phyloP scores from a whole-genome alignment of 1,140 invertebrate genomes.

The Leucophenga varia region DNA sequence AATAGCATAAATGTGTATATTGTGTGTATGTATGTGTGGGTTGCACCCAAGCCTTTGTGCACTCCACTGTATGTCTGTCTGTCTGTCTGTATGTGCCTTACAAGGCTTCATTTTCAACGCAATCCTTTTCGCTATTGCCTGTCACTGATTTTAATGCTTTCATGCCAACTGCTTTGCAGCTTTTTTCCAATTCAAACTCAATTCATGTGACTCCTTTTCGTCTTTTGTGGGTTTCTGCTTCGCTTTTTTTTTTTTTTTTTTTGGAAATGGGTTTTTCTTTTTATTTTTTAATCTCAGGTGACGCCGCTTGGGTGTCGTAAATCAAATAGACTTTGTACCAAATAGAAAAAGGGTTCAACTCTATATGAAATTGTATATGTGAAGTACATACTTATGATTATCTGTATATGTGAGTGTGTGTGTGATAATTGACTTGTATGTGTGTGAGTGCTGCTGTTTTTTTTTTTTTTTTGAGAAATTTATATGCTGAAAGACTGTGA shows the following conservation, averaged over 20 bases:
- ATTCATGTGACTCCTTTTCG: slow-evolving; percentile 39
- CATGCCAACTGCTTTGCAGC: too few species aligned
- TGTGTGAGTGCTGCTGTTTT: slow-evolving; percentile 17
- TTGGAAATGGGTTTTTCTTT: slow-evolving; percentile 44
- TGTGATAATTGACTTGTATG: slow-evolving; percentile 50
- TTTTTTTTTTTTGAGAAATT: slow-evolving; percentile 21
- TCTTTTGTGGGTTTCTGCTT: slow-evolving; percentile 11
- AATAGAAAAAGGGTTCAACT: slow-evolving; percentile 29
- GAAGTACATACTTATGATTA: background rate
- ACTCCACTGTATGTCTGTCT: slow-evolving; percentile 1
- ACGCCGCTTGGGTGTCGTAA: slow-evolving; percentile 55
- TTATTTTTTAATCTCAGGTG: slow-evolving; percentile 56
- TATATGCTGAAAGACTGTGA: slow-evolving; percentile 21
- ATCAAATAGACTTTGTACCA: too few species aligned
- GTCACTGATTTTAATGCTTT: slow-evolving; percentile 46
- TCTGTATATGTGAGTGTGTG: slow-evolving; percentile 17
- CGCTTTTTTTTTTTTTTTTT: slow-evolving; percentile 22
- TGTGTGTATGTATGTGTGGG: slow-evolving; percentile 4
- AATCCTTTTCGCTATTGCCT: slow-evolving; percentile 41
- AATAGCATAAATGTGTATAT: slow-evolving; percentile 19
- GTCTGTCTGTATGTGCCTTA: slow-evolving; percentile 9
- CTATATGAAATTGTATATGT: too few species aligned
- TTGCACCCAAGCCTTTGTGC: too few species aligned
- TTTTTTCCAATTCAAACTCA: too few species aligned
- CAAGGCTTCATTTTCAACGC: too few species aligned